Evolutionary conservation across 1,140 invertebrate genomes (phyloP).

Genomic region (Planococcus citri): DNA sequence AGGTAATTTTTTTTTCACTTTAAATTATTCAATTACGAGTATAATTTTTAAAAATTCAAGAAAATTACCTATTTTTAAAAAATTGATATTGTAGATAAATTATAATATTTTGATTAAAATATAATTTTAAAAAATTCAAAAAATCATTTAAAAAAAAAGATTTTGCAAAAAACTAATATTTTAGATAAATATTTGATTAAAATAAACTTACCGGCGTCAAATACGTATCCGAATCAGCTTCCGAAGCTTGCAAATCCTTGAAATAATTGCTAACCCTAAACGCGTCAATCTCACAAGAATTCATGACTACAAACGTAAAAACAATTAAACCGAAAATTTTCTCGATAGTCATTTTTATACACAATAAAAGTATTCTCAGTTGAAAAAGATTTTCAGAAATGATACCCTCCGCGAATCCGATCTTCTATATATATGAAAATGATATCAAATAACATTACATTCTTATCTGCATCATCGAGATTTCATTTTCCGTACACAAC

Average conservation of each 20-base stretch:
- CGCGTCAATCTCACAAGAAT: background rate
- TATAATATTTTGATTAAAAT: no score
- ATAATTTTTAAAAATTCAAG: no score
- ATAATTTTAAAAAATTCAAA: no score
- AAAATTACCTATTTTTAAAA: no score
- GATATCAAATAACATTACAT: background rate
- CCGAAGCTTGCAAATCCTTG: conserved; percentile 5
- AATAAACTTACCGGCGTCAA: conserved; percentile 10
- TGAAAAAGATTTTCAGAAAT: background rate
- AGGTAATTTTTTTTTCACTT: no score
- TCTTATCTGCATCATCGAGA: background rate
- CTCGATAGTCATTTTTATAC: background rate
- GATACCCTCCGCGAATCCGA: background rate
- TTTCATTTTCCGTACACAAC: background rate
- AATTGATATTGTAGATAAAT: no score
- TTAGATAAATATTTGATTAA: no score
- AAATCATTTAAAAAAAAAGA: no score
- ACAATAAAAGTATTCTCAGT: no score
- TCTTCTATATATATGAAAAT: background rate
- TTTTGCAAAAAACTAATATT: no score
- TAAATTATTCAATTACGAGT: no score
- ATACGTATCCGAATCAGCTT: background rate
- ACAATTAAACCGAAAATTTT: background rate
- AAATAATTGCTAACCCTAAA: background rate
- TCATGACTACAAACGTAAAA: background rate